Percentiles rank a stretch among this genome's conserved stretches.
phyloP scores from a whole-genome alignment of 2,113 vertebrate species.

The Gobius niger region DNA sequence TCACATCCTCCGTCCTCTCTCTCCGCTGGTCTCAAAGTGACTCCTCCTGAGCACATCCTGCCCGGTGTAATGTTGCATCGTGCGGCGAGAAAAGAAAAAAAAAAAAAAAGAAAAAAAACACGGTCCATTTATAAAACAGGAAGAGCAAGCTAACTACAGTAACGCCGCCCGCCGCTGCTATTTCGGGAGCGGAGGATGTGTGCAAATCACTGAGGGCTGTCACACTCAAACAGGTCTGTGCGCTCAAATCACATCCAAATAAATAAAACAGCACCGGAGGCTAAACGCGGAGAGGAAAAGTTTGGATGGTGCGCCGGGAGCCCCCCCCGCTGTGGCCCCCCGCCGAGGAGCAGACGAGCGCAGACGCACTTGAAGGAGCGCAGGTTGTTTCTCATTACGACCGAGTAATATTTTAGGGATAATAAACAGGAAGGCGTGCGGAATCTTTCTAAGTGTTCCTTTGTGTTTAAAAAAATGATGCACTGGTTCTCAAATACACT shows the following conservation, averaged over 20 bases:
- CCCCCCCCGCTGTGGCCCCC: conserved; percentile 49
- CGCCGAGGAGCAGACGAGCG: conserved; percentile 49
- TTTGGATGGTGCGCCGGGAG: conserved; percentile 1
- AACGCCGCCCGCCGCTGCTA: conserved; percentile 49
- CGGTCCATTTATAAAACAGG: conserved; percentile 67
- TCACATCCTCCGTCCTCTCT: conserved; percentile 25
- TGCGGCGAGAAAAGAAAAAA: conserved; percentile 4
- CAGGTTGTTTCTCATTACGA: conserved; percentile 6
- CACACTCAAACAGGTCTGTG: conserved; percentile 42
- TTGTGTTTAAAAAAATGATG: no score
- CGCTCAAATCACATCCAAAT: conserved; percentile 36
- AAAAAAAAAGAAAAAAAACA: conserved; percentile 41
- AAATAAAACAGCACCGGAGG: conserved; percentile 32
- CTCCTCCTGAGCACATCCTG: conserved; percentile 52
- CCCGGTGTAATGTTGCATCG: conserved; percentile 54
- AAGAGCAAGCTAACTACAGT: conserved; percentile 63
- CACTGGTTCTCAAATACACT: no score
- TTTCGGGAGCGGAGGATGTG: conserved; percentile 69
- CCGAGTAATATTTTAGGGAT: background rate
- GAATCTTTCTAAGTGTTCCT: no score
- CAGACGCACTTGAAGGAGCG: conserved; percentile 43
- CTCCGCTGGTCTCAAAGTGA: conserved; percentile 50
- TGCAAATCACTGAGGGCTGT: conserved; percentile 55
- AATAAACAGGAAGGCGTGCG: no score
- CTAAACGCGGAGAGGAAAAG: conserved; percentile 16